Percentiles rank a stretch among this genome's conserved stretches.
Evolutionary conservation across 37 sponge, comb jelly and placozoan species (phyloP).

Genomic region (Dysidea cf. avara): DNA sequence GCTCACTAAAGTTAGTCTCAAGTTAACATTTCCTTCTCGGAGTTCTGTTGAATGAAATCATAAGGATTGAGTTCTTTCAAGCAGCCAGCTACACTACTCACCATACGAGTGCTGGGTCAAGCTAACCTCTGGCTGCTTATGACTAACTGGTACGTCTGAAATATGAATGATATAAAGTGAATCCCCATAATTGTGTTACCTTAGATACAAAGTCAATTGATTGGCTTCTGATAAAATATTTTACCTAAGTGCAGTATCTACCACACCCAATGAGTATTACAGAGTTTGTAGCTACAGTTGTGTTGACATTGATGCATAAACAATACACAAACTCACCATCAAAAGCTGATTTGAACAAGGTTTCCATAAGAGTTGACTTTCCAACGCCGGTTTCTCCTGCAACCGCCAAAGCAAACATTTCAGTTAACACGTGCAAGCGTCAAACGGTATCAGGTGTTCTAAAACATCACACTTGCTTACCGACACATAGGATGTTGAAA

Average conservation of each 20-base stretch:
- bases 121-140: slow-evolving; percentile 28
- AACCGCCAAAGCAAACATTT: too few species aligned
- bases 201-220: not conserved
- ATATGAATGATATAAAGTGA: not conserved
- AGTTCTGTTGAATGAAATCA: slow-evolving; percentile 28
- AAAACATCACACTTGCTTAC: too few species aligned
- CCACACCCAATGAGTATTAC: too few species aligned
- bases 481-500: slow-evolving; percentile 97
- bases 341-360: slow-evolving; percentile 90
- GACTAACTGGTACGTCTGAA: slow-evolving; percentile 37
- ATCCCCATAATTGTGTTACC: not conserved
- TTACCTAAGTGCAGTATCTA: not conserved
- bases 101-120: slow-evolving; percentile 19
- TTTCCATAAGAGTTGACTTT: slow-evolving; percentile 96
- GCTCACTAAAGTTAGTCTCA: slow-evolving; percentile 88
- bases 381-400: slow-evolving; percentile 95
- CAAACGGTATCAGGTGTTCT: too few species aligned
- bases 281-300: not conserved
- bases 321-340: slow-evolving; percentile 18
- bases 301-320: not conserved
- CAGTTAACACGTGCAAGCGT: too few species aligned
- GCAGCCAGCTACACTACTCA: slow-evolving; percentile 1
- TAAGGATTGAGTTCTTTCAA: not conserved
- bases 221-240: not conserved
- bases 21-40: slow-evolving; percentile 88